Base-by-base conservation (phyloP, 2,113 vertebrate species). In the Psophia crepitans region DNA sequence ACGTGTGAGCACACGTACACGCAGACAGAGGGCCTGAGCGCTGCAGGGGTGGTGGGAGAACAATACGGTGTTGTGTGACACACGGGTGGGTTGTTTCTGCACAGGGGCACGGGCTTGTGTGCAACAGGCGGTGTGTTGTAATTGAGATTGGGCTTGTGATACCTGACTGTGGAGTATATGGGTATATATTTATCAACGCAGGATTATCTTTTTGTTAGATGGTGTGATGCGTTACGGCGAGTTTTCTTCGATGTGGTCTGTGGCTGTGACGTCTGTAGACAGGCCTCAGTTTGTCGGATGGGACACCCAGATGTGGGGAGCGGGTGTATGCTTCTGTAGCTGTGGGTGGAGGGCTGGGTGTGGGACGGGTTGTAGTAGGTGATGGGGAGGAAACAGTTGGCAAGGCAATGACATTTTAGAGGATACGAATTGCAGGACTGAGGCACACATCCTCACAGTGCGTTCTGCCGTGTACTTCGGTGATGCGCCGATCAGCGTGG, bases 11-110 rank as follows among this genome's bases (percentile, higher is more conserved):
- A 1, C 5, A 8, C 21, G 9, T 12, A 4, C 8, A 8, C 13
- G 1, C 30, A 12, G 8, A 3, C 9, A 12, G 7, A 7, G 35
- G 48, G 44, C 12, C 44, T 5, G 27, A 12, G 35, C 39, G 0
- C n/a, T 22, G 14, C 5, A 24, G 35, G 16, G 14, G 26, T n/a
- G 39, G 12, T 6, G 5, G 13, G 8, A 37, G 19, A 33, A 48
- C 63, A 33, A 35, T 3, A 3, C 1, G 0, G 22, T 6, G 1
- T 16, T 4, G 46, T 2, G 6, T 7, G 35, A 13, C 41, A 9
- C 4, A 3, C 51, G 3, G 23, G 2, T 0, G 1, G 84, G 61
- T 32, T 60, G 19, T 28, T 41, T 8, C 56, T 49, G 39, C 49
- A 2, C 0, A 20, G 39, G 18, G 35, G 2, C 28, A 11, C 24